Evolutionary conservation across 2,797 vertebrate species (phyloP), one percentile per base, ranked within the genome.

Genomic region (Falco peregrinus): DNA sequence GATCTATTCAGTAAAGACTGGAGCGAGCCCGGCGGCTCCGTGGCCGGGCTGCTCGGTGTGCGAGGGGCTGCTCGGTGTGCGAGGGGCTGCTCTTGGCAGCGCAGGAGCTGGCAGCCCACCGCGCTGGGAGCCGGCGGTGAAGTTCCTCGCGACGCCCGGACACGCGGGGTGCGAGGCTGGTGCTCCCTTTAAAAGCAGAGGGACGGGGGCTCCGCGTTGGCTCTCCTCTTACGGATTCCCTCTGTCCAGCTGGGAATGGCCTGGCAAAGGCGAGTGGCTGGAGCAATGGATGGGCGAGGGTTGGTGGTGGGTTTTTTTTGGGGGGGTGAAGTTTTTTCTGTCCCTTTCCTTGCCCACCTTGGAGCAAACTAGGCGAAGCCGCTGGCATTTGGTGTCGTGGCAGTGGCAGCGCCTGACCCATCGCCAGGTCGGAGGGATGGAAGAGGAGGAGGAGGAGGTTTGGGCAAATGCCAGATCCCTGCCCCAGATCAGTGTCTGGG

Each of bases 81-180:
- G 39, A 95, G 95, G 89, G 93, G 91, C 95, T 53, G 87, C 93
- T 76, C 95, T 83, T 93, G 92, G 92, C 95, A 94, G 89, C 41
- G 3, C 1, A 8, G 29, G 87, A 47, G 84, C 90, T 94, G 95
- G 87, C 88, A 89, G 78, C 70, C 0, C 22, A 37, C 24, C 16
- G 26, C 50, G 67, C 88, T 18, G 53, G 53, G 70, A 67, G 11
- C 61, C 31, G 15, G 87, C 10, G 14, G 41, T 3, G 71, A 74
- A 95, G 84, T 87, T 95, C 88, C 57, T 74, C 0, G 31, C 56
- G 17, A 14, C 1, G 73, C 65, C 50, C 39, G 69, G 48, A 24
- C 11, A 43, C 4, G 1, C 5, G 18, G 76, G 65, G 84, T 86
- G 41, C 71, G 77, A 48, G 77, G 21, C 43, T 54, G 73, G 9